A percentile compares a stretch with the other conserved stretches of the same genome.
phyloP scores from a whole-genome alignment of 2,888 invertebrate species.

The Strigamia crassipes region DNA sequence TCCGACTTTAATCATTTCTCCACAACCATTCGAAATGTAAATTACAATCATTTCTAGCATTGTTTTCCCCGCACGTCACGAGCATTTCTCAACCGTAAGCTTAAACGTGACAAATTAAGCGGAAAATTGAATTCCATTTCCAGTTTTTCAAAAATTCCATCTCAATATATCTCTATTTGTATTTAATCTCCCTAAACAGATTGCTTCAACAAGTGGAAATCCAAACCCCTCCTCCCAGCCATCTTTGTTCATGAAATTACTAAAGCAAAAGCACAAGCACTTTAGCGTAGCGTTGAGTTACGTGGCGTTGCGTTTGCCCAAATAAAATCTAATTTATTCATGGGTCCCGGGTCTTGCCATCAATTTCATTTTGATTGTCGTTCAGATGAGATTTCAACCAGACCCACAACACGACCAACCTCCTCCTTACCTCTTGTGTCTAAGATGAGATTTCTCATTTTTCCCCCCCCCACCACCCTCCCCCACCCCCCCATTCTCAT shows the following conservation, averaged over 20 bases:
- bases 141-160: neutral
- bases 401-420: constrained; percentile 38
- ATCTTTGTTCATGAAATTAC: constrained; percentile 20
- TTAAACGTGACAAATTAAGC: neutral
- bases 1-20: no score
- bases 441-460: constrained; percentile 37
- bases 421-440: constrained; percentile 33
- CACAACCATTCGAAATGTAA: no score
- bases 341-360: constrained; percentile 32
- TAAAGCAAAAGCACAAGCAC: constrained; percentile 27
- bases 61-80: no score
- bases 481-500: neutral
- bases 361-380: constrained; percentile 37
- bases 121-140: neutral
- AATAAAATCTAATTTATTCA: constrained; percentile 37
- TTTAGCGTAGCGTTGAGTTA: neutral
- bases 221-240: neutral
- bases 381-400: constrained; percentile 36
- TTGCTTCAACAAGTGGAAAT: neutral
- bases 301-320: constrained; percentile 16
- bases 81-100: neutral
- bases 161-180: neutral
- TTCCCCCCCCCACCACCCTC: neutral
- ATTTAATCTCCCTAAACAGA: neutral
- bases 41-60: no score